These are phyloP conservation scores for Sphaerophoria taeniata DNA, from an alignment of 2,888 invertebrate species.

Conservation along the genomic window DNA sequence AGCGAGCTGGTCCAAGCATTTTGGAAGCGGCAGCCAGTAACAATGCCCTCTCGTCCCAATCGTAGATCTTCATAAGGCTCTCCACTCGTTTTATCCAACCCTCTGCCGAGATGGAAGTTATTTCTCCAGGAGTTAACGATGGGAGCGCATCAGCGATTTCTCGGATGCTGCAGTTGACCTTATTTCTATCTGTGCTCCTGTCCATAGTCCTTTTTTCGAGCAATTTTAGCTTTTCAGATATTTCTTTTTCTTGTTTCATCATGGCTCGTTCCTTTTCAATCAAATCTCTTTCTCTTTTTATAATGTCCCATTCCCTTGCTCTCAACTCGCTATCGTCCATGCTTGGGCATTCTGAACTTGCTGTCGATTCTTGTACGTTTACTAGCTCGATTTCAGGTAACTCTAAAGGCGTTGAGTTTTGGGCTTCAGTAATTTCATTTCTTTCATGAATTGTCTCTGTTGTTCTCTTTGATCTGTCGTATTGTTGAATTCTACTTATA, in stretches of 20 bases:
- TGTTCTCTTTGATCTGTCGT: too few relatives aligned
- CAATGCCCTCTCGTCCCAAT: too few relatives aligned
- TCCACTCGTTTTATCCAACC: too few relatives aligned
- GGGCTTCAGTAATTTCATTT: neutral
- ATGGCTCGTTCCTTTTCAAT: slow-evolving; percentile 12
- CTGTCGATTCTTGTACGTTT: neutral
- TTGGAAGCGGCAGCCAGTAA: too few relatives aligned
- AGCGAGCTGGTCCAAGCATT: too few relatives aligned
- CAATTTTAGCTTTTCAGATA: slow-evolving; percentile 4
- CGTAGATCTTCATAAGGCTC: too few relatives aligned
- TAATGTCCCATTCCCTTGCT: slow-evolving; percentile 9
- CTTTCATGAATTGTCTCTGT: too few relatives aligned
- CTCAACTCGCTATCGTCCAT: slow-evolving; percentile 14
- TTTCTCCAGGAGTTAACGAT: too few relatives aligned
- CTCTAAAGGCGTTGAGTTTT: neutral
- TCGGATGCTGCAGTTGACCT: slow-evolving; percentile 15
- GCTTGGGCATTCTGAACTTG: neutral
- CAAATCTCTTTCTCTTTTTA: slow-evolving; percentile 7
- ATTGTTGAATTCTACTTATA: too few relatives aligned
- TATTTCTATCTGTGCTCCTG: neutral
- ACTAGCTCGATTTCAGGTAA: neutral
- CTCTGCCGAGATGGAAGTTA: too few relatives aligned
- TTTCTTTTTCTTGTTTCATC: slow-evolving; percentile 12
- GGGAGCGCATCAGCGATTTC: slow-evolving; percentile 33
- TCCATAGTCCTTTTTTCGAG: neutral